A percentile compares a stretch with the other conserved stretches of the same genome.
Conservation (phyloP, 2,797 vertebrate species). For the Gadopsis bispinosus region DNA sequence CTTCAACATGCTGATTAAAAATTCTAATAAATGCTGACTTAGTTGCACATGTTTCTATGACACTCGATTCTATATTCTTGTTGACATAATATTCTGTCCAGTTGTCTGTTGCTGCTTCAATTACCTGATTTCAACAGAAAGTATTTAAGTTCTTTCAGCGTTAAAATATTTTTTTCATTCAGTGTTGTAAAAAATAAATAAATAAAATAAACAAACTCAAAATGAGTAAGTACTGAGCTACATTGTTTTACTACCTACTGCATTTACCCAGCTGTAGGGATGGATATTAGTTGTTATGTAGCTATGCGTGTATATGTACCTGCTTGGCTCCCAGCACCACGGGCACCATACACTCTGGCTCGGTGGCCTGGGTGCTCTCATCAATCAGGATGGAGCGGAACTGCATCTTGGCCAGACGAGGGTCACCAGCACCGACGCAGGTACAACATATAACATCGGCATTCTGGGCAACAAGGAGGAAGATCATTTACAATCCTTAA, state of each 20-base stretch:
- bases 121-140: not conserved
- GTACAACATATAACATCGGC: constrained; percentile 98
- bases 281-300: not conserved
- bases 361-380: constrained; percentile 98
- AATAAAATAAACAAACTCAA: not conserved
- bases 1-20: not conserved
- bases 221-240: not conserved
- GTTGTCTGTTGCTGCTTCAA: not conserved
- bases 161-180: not conserved
- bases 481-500: not conserved
- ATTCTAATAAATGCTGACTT: not conserved
- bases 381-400: constrained; percentile 98
- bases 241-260: not conserved
- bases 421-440: constrained; percentile 96
- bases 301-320: constrained; percentile 77
- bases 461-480: constrained; percentile 83
- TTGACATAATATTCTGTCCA: not conserved
- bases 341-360: constrained; percentile 98
- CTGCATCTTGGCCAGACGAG: constrained; percentile 98
- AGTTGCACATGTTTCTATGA: not conserved
- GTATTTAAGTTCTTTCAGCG: not conserved
- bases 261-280: not conserved
- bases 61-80: not conserved
- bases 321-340: constrained; percentile 98
- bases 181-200: not conserved